Base-by-base conservation (phyloP, 2,797 vertebrate species). In the Esox lucius region DNA sequence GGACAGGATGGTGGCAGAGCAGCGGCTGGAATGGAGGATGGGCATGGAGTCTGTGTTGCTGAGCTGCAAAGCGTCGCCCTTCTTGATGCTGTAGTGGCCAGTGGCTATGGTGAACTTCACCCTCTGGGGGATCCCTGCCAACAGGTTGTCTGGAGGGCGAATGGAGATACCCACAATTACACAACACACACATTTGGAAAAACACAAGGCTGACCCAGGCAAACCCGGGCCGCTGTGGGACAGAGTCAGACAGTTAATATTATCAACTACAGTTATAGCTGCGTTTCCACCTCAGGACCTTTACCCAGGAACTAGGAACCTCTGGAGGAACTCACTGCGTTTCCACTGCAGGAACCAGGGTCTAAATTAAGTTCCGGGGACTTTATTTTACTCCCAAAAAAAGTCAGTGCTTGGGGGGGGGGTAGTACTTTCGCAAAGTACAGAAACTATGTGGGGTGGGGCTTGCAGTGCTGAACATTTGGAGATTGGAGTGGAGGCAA, bases 71-170 rank as follows among this genome's bases (percentile, higher is more conserved):
- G 96, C 92, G 61, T 99, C 98, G 4, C 98, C 98, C 0, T 92
- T 95, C 90, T 96, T 98, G 84, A 99, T 86, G 2, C 87, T 75
- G 72, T 99, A 99, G 91, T 99, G 96, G 70, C 98, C 98, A 0
- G 96, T 98, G 68, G 95, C 88, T 76, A 99, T 93, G 0, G 95
- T 97, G 91, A 99, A 98, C 91, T 95, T 96, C 77, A 99, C 95
- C 82, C 89, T 95, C 94, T 99, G 98, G 75, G 97, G 96, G 84
- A 99, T 93, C 71, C 98, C 98, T 16, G 98, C 98, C 92, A 99
- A 88, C 84, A 99, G 96, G 15, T 94, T 95, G 73, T 98, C 97
- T 99, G 88, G 65, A 86, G 71, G 15, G 64, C 17, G 12, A 2
- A 64, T 8, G 24, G 26, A 49, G 0, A 46, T 11, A 56, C 51